phyloP scores from a whole-genome alignment of 2,113 vertebrate genomes.

The Laterallus jamaicensis region DNA sequence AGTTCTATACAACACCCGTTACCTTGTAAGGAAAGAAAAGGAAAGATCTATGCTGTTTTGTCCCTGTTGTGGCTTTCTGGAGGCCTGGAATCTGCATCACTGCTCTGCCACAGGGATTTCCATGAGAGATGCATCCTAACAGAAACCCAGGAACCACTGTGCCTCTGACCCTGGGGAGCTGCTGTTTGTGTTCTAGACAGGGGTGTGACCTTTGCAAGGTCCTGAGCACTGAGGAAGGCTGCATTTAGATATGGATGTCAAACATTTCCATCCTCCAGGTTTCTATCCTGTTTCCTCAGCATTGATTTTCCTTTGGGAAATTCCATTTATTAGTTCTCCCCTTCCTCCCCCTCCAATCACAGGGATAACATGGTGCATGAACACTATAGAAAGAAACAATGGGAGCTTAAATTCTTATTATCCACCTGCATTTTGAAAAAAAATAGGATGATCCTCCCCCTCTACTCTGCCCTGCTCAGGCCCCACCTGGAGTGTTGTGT shows the following conservation, averaged over 20 bases:
- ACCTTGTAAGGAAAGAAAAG: background rate
- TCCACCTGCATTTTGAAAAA: background rate
- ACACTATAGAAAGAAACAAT: background rate
- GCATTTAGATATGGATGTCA: background rate
- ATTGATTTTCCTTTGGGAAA: background rate
- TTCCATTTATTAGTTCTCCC: background rate
- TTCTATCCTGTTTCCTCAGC: background rate
- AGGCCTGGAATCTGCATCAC: background rate
- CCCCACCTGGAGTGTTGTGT: no score
- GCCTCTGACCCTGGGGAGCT: background rate
- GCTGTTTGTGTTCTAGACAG: background rate
- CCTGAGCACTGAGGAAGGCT: background rate
- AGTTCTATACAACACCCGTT: background rate
- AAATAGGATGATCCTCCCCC: no score
- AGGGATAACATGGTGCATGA: background rate
- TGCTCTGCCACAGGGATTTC: background rate
- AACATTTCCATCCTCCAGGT: background rate
- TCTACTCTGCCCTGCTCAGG: no score
- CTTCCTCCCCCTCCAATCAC: background rate
- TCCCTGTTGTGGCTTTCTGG: rapidly evolving
- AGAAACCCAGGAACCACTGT: background rate
- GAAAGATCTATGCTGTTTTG: background rate
- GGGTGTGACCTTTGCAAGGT: background rate
- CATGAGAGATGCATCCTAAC: background rate
- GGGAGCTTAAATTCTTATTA: background rate